A percentile compares a stretch with the other conserved stretches of the same genome.
phyloP scores from a whole-genome alignment of 2,797 vertebrate species.

The Aythya fuligula region DNA sequence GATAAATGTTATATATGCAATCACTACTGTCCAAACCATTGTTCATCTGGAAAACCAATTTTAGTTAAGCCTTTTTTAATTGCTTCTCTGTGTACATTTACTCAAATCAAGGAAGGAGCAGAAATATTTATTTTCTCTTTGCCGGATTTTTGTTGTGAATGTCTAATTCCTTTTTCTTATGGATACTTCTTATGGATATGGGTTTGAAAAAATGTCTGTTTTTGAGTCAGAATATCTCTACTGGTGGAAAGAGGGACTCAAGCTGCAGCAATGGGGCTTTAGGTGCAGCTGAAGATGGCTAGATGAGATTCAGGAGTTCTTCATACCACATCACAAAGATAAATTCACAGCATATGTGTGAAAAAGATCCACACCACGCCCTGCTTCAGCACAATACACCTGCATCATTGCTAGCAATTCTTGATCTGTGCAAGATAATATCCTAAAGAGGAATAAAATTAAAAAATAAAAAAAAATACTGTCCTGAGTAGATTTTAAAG shows the following conservation, averaged over 20 bases:
- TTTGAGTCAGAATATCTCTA: neutral
- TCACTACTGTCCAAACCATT: constrained; percentile 63
- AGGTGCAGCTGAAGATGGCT: neutral
- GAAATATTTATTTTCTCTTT: constrained; percentile 65
- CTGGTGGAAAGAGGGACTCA: neutral
- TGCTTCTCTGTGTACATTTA: constrained; percentile 72
- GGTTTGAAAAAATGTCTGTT: neutral
- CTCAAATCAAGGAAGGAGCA: constrained; percentile 58
- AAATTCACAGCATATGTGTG: neutral
- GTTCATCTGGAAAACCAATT: constrained; percentile 75
- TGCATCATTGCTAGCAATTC: neutral
- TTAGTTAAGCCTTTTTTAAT: constrained; percentile 76
- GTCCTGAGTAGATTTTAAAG: neutral
- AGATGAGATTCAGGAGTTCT: neutral
- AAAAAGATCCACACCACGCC: neutral
- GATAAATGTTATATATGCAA: constrained; percentile 67
- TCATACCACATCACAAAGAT: neutral
- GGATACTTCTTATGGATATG: neutral
- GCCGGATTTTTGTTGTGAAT: constrained; percentile 31
- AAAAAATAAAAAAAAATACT: neutral
- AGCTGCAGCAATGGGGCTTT: neutral
- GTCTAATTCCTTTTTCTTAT: neutral
- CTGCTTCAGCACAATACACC: neutral
- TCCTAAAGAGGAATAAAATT: neutral
- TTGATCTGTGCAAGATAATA: neutral